These are phyloP conservation scores for Callocephalon fimbriatum DNA, from an alignment of 2,113 vertebrate species.

Conservation along the genomic window DNA sequence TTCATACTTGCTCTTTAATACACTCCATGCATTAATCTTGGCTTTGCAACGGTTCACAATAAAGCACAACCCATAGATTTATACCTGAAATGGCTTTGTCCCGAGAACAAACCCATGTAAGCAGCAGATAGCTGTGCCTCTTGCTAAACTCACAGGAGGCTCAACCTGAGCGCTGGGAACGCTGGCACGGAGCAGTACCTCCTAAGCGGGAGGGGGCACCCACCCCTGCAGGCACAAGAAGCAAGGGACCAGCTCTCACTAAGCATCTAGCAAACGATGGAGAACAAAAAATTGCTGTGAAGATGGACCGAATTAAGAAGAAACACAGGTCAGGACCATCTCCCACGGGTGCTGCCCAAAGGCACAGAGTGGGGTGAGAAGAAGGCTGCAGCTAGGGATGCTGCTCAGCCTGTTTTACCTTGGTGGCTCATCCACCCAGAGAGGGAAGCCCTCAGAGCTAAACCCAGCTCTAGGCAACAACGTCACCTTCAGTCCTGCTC, in stretches of 20 bases:
- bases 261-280: background rate
- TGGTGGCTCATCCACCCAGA: background rate
- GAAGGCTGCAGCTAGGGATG: background rate
- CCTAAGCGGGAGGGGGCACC: background rate
- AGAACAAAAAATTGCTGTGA: background rate
- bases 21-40: background rate
- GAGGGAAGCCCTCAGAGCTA: rapidly evolving
- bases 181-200: background rate
- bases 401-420: no score
- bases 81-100: background rate
- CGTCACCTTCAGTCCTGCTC: background rate
- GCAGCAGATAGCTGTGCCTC: background rate
- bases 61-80: background rate
- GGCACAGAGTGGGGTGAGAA: background rate
- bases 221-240: background rate
- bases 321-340: background rate
- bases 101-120: background rate
- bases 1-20: background rate
- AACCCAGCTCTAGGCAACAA: background rate
- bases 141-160: background rate
- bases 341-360: rapidly evolving
- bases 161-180: background rate
- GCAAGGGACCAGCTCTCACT: background rate
- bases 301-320: background rate
- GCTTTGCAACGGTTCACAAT: background rate